Evolutionary conservation across 2,797 vertebrate genomes (phyloP).

Genomic region (Anomalospiza imberbis): DNA sequence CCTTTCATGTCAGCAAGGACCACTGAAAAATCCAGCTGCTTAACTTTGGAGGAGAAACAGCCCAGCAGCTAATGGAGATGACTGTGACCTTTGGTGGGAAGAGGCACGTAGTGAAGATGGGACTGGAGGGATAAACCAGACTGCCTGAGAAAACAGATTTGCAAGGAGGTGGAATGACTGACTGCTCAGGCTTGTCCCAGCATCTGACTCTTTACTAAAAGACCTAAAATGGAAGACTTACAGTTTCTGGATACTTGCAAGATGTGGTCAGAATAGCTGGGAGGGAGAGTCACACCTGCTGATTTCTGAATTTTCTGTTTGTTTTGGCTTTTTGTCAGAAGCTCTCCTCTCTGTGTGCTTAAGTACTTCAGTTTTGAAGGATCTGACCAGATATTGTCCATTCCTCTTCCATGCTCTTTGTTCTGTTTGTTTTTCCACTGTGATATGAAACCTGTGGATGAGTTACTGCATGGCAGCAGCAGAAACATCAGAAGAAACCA

Average conservation of each 20-base stretch:
- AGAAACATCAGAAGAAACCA: background rate
- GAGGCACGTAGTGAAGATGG: background rate
- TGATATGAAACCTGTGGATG: background rate
- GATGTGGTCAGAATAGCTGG: background rate
- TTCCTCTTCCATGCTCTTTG: background rate
- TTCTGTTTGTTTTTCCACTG: background rate
- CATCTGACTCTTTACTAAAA: background rate
- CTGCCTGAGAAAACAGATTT: background rate
- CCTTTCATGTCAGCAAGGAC: background rate
- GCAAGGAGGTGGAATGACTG: background rate
- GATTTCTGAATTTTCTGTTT: background rate
- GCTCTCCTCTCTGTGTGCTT: background rate
- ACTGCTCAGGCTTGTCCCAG: background rate
- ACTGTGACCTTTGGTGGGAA: background rate
- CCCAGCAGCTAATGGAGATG: background rate
- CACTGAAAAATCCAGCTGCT: background rate
- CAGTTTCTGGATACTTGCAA: background rate
- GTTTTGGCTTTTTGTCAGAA: background rate
- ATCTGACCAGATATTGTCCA: background rate
- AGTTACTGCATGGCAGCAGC: background rate
- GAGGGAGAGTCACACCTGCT: background rate
- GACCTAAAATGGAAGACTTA: background rate
- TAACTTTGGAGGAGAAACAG: background rate
- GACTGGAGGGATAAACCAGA: background rate
- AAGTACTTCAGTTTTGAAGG: background rate